These are phyloP conservation scores for Ictalurus punctatus DNA, from an alignment of 2,113 vertebrate genomes.

Conservation along the genomic window DNA sequence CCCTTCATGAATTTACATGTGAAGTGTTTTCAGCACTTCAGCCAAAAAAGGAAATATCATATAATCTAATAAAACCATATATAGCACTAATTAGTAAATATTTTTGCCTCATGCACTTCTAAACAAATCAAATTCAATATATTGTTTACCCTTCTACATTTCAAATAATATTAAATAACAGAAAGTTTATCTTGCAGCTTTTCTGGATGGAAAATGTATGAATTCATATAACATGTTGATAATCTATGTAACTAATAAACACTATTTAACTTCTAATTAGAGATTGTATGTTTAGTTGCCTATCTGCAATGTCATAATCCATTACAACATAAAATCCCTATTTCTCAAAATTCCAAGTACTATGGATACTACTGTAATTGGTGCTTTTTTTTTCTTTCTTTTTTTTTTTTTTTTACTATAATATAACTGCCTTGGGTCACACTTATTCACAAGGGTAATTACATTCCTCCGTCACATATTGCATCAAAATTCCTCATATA, in stretches of 20 bases:
- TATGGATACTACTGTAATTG: not conserved
- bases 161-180: constrained; percentile 63
- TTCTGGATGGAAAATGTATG: constrained; percentile 21
- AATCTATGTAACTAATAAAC: not conserved
- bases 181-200: constrained; percentile 26
- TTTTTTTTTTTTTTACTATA: constrained; percentile 11
- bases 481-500: constrained; percentile 35
- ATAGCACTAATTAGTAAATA: constrained; percentile 63
- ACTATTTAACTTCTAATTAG: constrained; percentile 7
- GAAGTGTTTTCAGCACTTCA: not conserved
- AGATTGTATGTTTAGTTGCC: not conserved
- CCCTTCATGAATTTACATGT: not conserved
- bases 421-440: constrained; percentile 22
- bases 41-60: not conserved
- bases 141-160: constrained; percentile 61
- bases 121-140: constrained; percentile 67
- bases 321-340: constrained; percentile 1
- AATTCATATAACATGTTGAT: constrained; percentile 36
- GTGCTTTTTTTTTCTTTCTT: not conserved
- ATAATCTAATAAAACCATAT: constrained; percentile 51
- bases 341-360: not conserved
- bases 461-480: constrained; percentile 39
- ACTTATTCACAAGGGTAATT: constrained; percentile 41
- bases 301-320: not conserved
- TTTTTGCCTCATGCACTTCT: constrained; percentile 62